phyloP scores from a whole-genome alignment of 2,113 vertebrate genomes.

The Toxostoma redivivum region DNA sequence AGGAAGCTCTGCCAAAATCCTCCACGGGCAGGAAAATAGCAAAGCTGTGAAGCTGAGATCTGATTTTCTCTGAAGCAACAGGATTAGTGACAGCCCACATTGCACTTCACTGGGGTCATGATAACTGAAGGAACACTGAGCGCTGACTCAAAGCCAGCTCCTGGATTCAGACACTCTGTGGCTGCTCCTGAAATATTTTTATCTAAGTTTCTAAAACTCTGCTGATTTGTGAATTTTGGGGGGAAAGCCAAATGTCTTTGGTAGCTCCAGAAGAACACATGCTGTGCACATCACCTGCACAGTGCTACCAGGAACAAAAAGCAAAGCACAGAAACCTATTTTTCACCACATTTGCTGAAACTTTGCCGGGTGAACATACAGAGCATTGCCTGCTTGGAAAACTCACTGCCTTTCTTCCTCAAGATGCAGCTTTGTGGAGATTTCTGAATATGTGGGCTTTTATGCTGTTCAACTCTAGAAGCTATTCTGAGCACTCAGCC shows the following conservation, averaged over 20 bases:
- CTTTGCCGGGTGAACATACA: background rate
- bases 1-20: background rate
- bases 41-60: background rate
- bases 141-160: background rate
- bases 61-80: background rate
- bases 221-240: background rate
- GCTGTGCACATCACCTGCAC: background rate
- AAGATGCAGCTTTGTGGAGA: background rate
- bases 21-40: background rate
- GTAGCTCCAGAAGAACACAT: background rate
- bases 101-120: background rate
- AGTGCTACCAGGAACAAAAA: background rate
- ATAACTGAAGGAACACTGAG: background rate
- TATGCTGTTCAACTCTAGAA: background rate
- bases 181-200: background rate
- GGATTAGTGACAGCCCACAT: background rate
- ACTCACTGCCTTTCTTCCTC: background rate
- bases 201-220: background rate
- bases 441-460: background rate
- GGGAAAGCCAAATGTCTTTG: background rate
- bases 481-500: background rate
- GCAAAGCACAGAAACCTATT: fast-evolving
- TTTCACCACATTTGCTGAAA: background rate
- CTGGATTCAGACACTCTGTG: background rate
- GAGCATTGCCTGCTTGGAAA: background rate